Evolutionary conservation across 2,113 vertebrate species (phyloP), one percentile per base, ranked within the genome.

Genomic region (Brachypteracias leptosomus): DNA sequence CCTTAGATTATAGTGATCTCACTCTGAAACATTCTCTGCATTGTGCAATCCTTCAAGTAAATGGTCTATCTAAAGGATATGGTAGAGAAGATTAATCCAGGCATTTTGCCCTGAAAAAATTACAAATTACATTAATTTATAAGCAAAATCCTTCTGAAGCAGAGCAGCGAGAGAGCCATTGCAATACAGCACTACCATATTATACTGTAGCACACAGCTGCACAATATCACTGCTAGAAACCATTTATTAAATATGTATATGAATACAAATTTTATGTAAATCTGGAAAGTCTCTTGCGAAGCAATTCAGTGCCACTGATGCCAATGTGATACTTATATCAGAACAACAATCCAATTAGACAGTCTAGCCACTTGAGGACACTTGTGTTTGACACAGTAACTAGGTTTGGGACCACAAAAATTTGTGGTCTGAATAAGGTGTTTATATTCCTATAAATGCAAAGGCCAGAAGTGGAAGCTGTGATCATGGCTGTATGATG

Each of bases 311-410:
- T 71, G 8, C 20, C 3, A 3, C 25, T 83, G 71, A 58, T 33
- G n/a, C 47, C 26, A 75, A 31, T 13, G 4, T 19, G 7, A 25
- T 68, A 19, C 17, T 38, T 92, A 11, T 42, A 68, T 38, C 26
- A 51, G 20, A 90, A 58, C 19, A 49, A 29, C 5, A 47, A 31
- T 66, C 28, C 25, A 40, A 7, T 71, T 11, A 31, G n/a, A 35
- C 31, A 80, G 19, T 8, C 9, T 36, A 52, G 70, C 52, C 82
- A n/a, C 35, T 71, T 0, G 2, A 59, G 51, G 25, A 52, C 7
- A 2, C 11, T 70, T 70, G 33, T 2, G 16, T 84, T 59, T 55
- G 16, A 35, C 0, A 0, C 17, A 38, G 3, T 35, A 21, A 42
- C 8, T 74, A 17, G 21, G 15, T 59, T 90, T 12, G 9, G 28